These are phyloP conservation scores for Tragelaphus imberbis DNA, from an alignment of 2,113 vertebrate species.

Conservation along the genomic window DNA sequence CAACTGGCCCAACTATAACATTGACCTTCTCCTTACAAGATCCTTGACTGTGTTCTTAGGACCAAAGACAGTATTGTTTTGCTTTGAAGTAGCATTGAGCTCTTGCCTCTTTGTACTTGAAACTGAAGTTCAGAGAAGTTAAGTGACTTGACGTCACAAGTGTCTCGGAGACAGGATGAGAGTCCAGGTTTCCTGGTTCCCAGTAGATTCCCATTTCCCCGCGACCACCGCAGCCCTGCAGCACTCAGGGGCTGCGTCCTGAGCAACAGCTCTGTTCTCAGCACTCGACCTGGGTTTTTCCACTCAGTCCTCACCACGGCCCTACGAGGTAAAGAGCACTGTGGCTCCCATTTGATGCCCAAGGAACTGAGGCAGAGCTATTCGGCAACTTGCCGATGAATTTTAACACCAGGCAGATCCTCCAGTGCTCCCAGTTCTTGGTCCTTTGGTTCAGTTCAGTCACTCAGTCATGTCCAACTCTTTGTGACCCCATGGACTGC, in stretches of 20 bases:
- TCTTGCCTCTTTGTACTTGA: neutral
- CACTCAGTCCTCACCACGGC: neutral
- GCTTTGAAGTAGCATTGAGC: neutral
- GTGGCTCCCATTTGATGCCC: neutral
- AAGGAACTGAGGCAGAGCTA: neutral
- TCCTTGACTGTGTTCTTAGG: neutral
- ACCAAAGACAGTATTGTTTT: neutral
- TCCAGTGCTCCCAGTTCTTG: neutral
- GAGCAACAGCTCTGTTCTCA: neutral
- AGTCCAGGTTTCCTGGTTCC: neutral
- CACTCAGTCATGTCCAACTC: rapidly evolving
- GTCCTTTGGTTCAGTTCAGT: neutral
- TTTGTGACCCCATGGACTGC: rapidly evolving
- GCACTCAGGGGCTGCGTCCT: neutral
- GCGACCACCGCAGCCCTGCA: rapidly evolving
- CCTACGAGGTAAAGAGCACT: neutral
- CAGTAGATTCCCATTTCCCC: neutral
- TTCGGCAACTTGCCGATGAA: neutral
- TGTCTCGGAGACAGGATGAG: neutral
- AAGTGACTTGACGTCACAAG: neutral
- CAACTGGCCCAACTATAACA: neutral
- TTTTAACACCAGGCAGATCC: neutral
- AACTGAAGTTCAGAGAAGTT: neutral
- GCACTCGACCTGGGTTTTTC: neutral
- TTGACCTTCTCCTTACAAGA: neutral